phyloP scores from a whole-genome alignment of 1,140 invertebrate species.

The Apis florea region DNA sequence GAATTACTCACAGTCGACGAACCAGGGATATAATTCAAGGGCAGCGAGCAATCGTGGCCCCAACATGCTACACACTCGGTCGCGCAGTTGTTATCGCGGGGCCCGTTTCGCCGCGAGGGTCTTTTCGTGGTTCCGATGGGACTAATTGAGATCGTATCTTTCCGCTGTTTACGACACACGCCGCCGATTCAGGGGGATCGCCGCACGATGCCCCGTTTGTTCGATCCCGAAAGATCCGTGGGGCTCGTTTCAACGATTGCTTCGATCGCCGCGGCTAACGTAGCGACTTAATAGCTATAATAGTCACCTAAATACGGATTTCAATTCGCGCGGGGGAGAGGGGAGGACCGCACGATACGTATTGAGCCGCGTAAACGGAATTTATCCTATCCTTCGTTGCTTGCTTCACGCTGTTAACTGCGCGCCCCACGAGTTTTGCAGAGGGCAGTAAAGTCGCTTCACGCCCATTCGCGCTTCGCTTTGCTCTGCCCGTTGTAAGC shows the following conservation, averaged over 20 bases:
- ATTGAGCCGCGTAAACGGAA: slow-evolving; percentile 2
- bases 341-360: slow-evolving; percentile 3
- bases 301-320: slow-evolving; percentile 47
- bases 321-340: slow-evolving; percentile 12
- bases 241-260: background rate
- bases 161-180: slow-evolving; percentile 44
- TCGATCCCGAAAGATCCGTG: slow-evolving; percentile 15
- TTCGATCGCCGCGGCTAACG: slow-evolving; percentile 18
- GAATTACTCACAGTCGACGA: slow-evolving; percentile 45
- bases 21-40: slow-evolving; percentile 27
- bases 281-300: slow-evolving; percentile 31
- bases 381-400: slow-evolving; percentile 27
- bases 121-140: slow-evolving; percentile 36
- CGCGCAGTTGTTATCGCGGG: slow-evolving; percentile 53
- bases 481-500: too few relatives aligned
- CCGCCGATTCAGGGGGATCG: background rate
- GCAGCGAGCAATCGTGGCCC: slow-evolving; percentile 1
- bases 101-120: slow-evolving; percentile 34
- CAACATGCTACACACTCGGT: slow-evolving; percentile 46
- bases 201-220: background rate
- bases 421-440: background rate
- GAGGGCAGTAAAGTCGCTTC: background rate
- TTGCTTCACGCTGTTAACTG: slow-evolving; percentile 8
- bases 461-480: background rate
- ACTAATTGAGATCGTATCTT: slow-evolving; percentile 67